phyloP scores from a whole-genome alignment of 2,888 invertebrate genomes.

The Drosophila bunnanda region DNA sequence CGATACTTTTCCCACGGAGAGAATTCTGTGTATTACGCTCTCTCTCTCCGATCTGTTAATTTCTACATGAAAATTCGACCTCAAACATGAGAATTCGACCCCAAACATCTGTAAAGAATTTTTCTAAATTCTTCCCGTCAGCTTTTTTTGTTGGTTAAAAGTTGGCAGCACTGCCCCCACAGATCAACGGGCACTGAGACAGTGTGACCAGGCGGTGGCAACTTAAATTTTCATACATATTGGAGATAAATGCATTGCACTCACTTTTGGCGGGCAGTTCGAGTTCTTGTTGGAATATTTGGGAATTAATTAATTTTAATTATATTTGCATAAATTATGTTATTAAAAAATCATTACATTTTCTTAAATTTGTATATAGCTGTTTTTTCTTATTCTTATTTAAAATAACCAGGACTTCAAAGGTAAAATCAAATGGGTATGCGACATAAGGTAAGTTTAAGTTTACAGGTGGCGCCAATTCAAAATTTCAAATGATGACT shows the following conservation, averaged over 20 bases:
- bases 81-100: too few species aligned
- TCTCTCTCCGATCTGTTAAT: too few species aligned
- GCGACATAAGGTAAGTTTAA: too few species aligned
- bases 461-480: constrained; percentile 9
- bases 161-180: too few species aligned
- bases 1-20: too few species aligned
- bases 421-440: background rate
- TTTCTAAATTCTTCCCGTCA: too few species aligned
- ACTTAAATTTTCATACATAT: background rate
- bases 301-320: too few species aligned
- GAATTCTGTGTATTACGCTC: too few species aligned
- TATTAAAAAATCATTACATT: background rate
- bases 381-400: background rate
- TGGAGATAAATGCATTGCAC: background rate
- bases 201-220: constrained; percentile 13
- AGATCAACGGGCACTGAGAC: constrained; percentile 2
- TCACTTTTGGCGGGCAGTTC: background rate
- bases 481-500: background rate
- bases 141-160: too few species aligned
- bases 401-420: background rate
- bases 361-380: background rate
- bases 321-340: background rate
- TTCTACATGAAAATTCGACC: too few species aligned
- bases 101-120: too few species aligned
- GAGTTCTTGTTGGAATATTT: background rate